Evolutionary conservation across 2,113 vertebrate species (phyloP), one percentile per base, ranked within the genome.

Genomic region (Hydrochoerus hydrochaeris): DNA sequence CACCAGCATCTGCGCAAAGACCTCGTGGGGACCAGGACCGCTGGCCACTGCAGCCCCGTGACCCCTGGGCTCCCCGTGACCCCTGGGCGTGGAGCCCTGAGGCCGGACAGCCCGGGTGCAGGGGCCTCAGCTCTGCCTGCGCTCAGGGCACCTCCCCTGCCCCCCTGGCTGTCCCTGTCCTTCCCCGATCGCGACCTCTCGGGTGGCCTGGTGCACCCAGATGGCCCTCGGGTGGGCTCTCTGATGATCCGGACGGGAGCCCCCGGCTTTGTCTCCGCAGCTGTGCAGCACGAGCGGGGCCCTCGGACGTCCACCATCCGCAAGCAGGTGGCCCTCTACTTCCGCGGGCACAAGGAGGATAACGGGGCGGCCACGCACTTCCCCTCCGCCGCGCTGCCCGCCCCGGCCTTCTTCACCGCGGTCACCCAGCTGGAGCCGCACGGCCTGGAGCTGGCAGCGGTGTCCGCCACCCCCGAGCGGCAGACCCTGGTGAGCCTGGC

Each of bases 311-410:
- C 99, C 80, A 99, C 99, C 71, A 99, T 99, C 97, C 99, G 99
- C 96, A 99, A 99, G 98, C 99, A 99, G 98, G 99, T 99, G 96
- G 99, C 99, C 65, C 99, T 99, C 46, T 99, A 99, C 98, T 99
- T 99, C 98, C 99, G 99, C 0, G 99, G 99, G 62, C 99, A 99
- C 98, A 99, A 99, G 97, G 99, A 99, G 89, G 99, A 99, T 96
- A 99, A 99, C 46, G 99, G 99, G 3, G 98, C 99, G 0, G 98
- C 99, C 0, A 98, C 99, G 0, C 99, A 99, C 96, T 99, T 99
- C 97, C 99, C 99, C 0, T 98, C 99, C 0, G 98, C 99, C 0
- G 98, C 99, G 41, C 98, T 99, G 96, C 99, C 99, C 0, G 99
- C 99, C 0, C 99, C 99, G 0, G 99, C 99, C 73, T 99, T 99